phyloP scores from a whole-genome alignment of 2,888 invertebrate genomes.

The Amphipyra tragopoginis region DNA sequence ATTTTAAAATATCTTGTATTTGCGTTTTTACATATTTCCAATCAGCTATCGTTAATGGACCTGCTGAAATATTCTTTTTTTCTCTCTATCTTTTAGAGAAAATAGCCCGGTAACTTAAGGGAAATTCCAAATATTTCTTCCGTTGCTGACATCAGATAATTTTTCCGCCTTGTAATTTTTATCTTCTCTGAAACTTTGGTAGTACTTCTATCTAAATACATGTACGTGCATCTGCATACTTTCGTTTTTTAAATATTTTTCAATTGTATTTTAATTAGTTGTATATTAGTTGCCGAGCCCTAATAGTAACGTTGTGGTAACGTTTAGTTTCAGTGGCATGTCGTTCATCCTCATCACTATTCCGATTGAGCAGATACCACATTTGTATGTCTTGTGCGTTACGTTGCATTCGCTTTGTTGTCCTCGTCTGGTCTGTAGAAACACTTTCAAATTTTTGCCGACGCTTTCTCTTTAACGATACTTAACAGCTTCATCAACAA shows the following conservation, averaged over 20 bases:
- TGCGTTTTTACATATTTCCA: not conserved
- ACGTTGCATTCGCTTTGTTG: constrained; percentile 74
- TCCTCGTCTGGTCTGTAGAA: constrained; percentile 74
- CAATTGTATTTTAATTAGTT: no score
- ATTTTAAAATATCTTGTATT: not conserved
- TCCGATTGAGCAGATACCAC: constrained; percentile 71
- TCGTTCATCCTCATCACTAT: constrained; percentile 75
- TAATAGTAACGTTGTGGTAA: constrained; percentile 3
- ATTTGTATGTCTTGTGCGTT: constrained; percentile 80
- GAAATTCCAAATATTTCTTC: constrained; percentile 31
- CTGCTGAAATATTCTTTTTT: not conserved
- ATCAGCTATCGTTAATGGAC: constrained; percentile 1
- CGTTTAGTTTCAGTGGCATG: constrained; percentile 48
- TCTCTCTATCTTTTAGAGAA: not conserved
- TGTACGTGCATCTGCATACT: no score
- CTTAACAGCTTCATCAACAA: constrained; percentile 47
- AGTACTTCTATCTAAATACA: not conserved
- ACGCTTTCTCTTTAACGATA: constrained; percentile 76
- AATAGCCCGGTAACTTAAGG: not conserved
- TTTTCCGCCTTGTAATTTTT: constrained; percentile 7
- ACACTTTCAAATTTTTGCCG: constrained; percentile 79
- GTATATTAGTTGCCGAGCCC: not conserved
- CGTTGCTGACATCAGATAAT: constrained; percentile 6
- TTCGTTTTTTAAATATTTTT: no score
- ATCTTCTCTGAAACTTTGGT: not conserved